Evolutionary conservation across 2,888 invertebrate species (phyloP).

Genomic region (Melanchra persicariae): DNA sequence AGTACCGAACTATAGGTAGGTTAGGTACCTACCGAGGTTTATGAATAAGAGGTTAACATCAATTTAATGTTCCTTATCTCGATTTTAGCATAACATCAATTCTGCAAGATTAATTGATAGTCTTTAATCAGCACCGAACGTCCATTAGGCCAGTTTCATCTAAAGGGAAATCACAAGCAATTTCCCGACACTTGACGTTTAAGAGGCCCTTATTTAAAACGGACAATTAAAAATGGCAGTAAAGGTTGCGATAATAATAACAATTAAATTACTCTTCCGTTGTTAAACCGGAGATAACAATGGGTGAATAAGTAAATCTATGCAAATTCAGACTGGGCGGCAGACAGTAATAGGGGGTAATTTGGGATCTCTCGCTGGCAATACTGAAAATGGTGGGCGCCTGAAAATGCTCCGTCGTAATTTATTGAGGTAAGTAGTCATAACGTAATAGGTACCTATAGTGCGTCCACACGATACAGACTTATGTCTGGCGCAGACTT

Average conservation of each 20-base stretch:
- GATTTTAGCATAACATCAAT: conserved; percentile 29
- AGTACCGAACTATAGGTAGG: too few relatives aligned
- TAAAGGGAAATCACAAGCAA: conserved; percentile 62
- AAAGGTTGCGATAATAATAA: conserved; percentile 75
- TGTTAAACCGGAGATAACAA: conserved; percentile 72
- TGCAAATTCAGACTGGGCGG: conserved; percentile 75
- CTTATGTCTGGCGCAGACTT: too few relatives aligned
- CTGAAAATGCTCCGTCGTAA: conserved; percentile 16
- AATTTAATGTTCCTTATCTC: conserved; percentile 25
- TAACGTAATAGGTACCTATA: not conserved
- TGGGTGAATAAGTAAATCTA: conserved; percentile 80
- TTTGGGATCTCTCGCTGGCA: conserved; percentile 74
- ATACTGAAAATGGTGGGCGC: conserved; percentile 62
- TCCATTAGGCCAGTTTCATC: conserved; percentile 47
- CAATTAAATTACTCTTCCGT: conserved; percentile 72
- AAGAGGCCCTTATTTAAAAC: conserved; percentile 72
- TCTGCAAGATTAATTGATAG: conserved; percentile 47
- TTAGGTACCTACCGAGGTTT: not conserved
- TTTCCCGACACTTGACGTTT: conserved; percentile 67
- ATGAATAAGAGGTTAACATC: not conserved
- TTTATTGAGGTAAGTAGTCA: conserved; percentile 5
- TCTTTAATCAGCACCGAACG: conserved; percentile 45
- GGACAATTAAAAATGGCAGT: conserved; percentile 77
- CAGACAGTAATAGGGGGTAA: conserved; percentile 72
- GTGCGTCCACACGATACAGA: too few relatives aligned